Evolutionary conservation across 2,888 invertebrate genomes (phyloP).

Genomic region (Apomyelois bistriatella): DNA sequence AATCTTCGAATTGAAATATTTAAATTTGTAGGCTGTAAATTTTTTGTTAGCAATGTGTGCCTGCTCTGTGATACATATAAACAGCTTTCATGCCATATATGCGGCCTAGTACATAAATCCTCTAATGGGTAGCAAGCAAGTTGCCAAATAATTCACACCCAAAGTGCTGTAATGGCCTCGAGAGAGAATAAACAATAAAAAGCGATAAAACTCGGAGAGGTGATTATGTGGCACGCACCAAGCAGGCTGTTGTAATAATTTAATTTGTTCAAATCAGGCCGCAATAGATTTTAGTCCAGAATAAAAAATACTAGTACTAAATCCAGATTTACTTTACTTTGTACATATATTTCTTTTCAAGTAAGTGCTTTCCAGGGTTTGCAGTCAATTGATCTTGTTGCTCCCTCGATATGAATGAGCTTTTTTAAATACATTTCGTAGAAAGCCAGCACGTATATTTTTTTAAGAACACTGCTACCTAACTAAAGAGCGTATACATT

Average conservation of each 20-base stretch:
- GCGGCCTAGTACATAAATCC: constrained; percentile 53
- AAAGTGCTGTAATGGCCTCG: constrained; percentile 57
- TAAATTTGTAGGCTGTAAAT: neutral
- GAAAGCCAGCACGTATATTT: no score
- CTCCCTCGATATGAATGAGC: no score
- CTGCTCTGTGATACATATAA: constrained; percentile 1
- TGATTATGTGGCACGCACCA: constrained; percentile 33
- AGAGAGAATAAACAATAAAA: constrained; percentile 64
- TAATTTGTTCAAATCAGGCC: neutral
- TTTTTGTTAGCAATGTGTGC: neutral
- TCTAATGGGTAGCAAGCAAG: constrained; percentile 55
- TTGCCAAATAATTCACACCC: constrained; percentile 69
- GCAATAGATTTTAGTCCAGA: neutral
- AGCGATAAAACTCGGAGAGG: constrained; percentile 58
- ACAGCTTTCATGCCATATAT: constrained; percentile 19
- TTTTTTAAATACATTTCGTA: neutral
- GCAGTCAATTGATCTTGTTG: no score
- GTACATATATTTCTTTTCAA: no score
- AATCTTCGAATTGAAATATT: no score
- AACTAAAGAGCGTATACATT: neutral
- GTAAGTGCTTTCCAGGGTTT: no score
- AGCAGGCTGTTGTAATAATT: neutral
- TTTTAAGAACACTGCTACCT: neutral
- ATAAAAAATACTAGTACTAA: no score
- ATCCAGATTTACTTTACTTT: no score